Evolutionary conservation across 2,797 vertebrate genomes (phyloP), one percentile per base, ranked within the genome.

Genomic region (Pitangus sulphuratus): DNA sequence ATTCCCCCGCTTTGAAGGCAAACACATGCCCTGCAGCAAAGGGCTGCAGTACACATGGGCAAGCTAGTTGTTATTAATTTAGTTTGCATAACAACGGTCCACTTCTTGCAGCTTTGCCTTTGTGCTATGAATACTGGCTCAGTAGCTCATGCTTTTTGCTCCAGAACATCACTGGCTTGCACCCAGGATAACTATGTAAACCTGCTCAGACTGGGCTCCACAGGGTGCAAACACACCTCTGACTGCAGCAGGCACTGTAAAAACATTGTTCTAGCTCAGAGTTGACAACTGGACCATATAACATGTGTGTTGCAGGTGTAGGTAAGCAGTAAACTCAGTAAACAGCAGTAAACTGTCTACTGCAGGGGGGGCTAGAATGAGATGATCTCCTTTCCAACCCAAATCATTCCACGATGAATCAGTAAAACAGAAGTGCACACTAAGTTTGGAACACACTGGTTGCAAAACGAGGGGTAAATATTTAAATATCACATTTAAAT

Each of bases 281-380:
- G 47, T 11, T 87, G 48, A 30, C 42, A 61, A 53, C 6, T 18
- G 13, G 53, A 11, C 53, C 37, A 2, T 5, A 3, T 7, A 31
- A n/a, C 13, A 33, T 1, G 2, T 1, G 2, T 8, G 2, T 8
- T 42, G 24, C 35, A 30, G 4, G 15, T 4, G 11, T 31, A 58
- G 33, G 24, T 8, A 18, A 92, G 42, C 15, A 42, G 18, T 44
- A 19, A 44, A 44, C 19, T 44, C 42, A 44, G 42, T 44, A 44
- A 44, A 44, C 19, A 44, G 42, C 42, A 45, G 44, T 45, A 45
- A 45, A 45, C 9, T 45, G 64, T 18, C 25, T 50, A 50, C 26
- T 50, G 28, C 22, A 45, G 6, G 11, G 42, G 42, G 5, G 20
- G n/a, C 24, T 39, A 22, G n/a, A 64, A 22, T 8, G 30, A 57